Base-by-base conservation (phyloP, 2,888 invertebrate genomes). In the Suillia variegata region DNA sequence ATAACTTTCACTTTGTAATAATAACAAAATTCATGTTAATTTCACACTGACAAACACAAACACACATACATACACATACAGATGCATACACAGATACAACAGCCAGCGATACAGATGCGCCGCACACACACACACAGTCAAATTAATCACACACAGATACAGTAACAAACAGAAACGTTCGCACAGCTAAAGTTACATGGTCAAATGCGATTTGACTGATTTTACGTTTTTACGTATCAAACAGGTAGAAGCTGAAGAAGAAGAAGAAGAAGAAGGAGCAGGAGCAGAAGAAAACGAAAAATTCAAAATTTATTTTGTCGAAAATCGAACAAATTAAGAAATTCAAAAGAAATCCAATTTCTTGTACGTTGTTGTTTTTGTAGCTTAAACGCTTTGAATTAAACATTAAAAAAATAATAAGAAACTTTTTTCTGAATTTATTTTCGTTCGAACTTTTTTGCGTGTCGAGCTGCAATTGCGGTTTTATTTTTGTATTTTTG, bases 1-100 rank as follows among this genome's bases (percentile, higher is more conserved):
- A n/a, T 45, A 45, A 45, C 45, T 45, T 45, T 45, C 45, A 45
- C 45, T 45, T 45, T 45, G 45, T 45, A 45, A 45, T 20, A 45
- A 45, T 20, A 45, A 45, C 45, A 45, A 17, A 38, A 45, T 20
- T 4, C 45, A 45, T 45, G 45, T 45, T 45, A 18, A 45, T 18
- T 45, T 45, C 45, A 55, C 18, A 33, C 24, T 34, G 12, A 54
- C 54, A 52, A 33, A 20, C 2, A 52, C 22, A 1, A 33, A 48
- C 33, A 55, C 31, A 49, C 22, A 49, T 34, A 55, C 12, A n/a
- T 2, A 12, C 4, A 13, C 22, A 33, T n/a, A 6, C 38, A 42
- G 15, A 49, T n/a, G 49, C 42, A 49, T 21, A 49, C 17, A 17
- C 8, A 13, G n/a, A 33, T n/a, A 38, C 53, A 53, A 2, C 49